Conservation (phyloP, 2,113 vertebrate species). For the Platycercus adscitus region DNA sequence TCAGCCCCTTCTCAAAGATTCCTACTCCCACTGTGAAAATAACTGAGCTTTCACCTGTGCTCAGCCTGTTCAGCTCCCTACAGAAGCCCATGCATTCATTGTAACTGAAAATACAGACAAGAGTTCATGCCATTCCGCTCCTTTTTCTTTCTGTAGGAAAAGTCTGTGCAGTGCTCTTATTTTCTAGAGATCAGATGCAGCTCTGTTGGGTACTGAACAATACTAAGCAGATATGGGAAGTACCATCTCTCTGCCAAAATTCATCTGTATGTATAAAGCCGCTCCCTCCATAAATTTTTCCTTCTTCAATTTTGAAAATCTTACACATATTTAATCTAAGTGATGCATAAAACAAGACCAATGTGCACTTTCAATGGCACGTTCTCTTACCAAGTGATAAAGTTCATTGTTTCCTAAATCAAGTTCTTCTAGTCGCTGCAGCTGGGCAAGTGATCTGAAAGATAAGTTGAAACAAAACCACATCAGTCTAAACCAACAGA, state of each 20-base stretch:
- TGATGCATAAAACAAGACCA: background rate
- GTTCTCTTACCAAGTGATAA: conserved; percentile 88
- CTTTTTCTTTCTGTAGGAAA: background rate
- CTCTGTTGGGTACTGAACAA: background rate
- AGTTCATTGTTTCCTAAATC: conserved; percentile 99
- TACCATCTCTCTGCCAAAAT: background rate
- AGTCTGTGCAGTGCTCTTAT: background rate
- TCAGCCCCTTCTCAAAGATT: background rate
- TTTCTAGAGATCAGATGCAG: background rate
- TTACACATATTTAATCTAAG: background rate
- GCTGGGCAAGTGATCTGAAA: conserved; percentile 89
- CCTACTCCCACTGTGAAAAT: background rate
- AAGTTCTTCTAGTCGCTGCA: conserved; percentile 93
- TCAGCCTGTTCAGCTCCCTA: background rate
- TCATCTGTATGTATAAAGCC: background rate
- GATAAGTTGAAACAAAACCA: conserved; percentile 32
- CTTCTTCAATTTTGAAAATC: background rate
- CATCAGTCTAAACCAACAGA: conserved; percentile 35
- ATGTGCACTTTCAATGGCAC: background rate
- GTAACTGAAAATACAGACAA: background rate
- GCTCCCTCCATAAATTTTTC: background rate
- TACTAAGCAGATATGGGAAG: background rate
- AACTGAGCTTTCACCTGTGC: background rate
- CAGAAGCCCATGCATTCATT: background rate
- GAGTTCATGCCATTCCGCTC: background rate